Conservation (phyloP, 2,113 vertebrate species). For the Dasyprocta punctata region DNA sequence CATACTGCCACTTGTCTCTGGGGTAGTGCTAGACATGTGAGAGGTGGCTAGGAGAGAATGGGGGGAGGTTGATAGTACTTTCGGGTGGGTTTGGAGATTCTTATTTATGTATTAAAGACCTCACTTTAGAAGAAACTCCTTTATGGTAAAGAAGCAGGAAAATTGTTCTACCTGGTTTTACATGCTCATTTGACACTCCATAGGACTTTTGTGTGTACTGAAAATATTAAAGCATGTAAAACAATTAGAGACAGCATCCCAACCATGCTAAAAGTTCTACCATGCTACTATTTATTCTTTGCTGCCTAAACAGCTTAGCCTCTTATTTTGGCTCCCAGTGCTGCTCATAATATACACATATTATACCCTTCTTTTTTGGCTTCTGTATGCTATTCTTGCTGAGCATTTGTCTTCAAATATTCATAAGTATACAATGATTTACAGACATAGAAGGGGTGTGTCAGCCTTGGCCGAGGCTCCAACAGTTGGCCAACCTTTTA, state of each 20-base stretch:
- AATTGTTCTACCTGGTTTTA: neutral
- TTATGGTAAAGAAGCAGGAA: neutral
- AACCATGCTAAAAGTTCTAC: neutral
- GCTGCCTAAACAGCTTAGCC: neutral
- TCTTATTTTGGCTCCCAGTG: neutral
- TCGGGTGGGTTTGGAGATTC: neutral
- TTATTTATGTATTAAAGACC: neutral
- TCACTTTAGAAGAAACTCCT: neutral
- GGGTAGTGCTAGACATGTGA: neutral
- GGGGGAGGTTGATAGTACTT: neutral
- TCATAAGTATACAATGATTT: neutral
- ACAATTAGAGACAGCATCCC: neutral
- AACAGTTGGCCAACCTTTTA: neutral
- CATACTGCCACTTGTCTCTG: neutral
- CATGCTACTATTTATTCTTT: neutral
- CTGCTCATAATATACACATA: neutral
- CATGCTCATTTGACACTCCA: neutral
- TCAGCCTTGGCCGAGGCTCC: no score
- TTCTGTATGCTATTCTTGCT: neutral
- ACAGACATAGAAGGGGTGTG: no score
- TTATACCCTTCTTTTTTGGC: neutral
- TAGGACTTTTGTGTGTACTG: neutral
- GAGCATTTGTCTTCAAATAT: neutral
- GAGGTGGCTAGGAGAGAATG: neutral
- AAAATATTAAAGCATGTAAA: neutral